A percentile compares a stretch with the other conserved stretches of the same genome.
phyloP scores from a whole-genome alignment of 2,888 invertebrate genomes.

The Cheilosia urbana region DNA sequence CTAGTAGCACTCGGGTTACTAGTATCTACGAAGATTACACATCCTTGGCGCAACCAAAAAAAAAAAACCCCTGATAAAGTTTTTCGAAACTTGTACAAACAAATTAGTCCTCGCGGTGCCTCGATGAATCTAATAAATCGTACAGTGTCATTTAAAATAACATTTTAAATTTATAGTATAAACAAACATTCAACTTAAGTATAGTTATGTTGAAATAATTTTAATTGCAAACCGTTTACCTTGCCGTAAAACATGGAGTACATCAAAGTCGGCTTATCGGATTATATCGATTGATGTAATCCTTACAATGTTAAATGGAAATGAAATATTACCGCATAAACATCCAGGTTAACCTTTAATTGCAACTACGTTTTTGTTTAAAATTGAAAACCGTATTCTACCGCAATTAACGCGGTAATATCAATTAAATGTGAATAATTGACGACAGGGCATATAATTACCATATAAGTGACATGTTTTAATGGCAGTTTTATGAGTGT shows the following conservation, averaged over 20 bases:
- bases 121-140: no score
- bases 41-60: no score
- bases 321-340: not conserved
- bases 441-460: slow-evolving; percentile 10
- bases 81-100: no score
- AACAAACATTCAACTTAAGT: no score
- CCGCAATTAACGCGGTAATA: not conserved
- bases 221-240: not conserved
- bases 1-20: no score
- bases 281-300: slow-evolving; percentile 6
- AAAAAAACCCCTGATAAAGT: no score
- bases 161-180: no score
- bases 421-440: slow-evolving; percentile 27
- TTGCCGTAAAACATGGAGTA: not conserved
- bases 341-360: not conserved
- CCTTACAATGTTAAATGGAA: not conserved
- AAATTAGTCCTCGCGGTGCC: no score
- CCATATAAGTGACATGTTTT: slow-evolving; percentile 26
- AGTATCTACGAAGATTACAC: no score
- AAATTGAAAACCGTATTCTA: not conserved
- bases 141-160: no score
- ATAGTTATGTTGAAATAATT: not conserved
- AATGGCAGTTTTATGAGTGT: slow-evolving; percentile 30
- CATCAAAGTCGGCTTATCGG: not conserved
- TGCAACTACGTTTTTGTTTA: not conserved